These are phyloP conservation scores for Cantharis flavilabris DNA, from an alignment of 2,888 invertebrate genomes.

Conservation along the genomic window DNA sequence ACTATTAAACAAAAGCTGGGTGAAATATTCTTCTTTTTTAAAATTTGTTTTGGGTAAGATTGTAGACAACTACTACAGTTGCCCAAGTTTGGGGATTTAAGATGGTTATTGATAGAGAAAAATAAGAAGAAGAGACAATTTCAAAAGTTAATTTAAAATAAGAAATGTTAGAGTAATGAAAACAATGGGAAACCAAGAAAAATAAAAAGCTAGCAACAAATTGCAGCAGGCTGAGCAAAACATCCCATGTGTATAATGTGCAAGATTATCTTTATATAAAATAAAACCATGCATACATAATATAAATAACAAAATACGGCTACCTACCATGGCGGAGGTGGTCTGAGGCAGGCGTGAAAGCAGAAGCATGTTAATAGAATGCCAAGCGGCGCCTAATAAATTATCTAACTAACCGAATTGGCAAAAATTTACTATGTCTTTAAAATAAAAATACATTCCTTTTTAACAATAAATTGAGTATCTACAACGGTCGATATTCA, in stretches of 20 bases:
- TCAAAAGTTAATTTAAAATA: background rate
- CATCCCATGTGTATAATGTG: slow-evolving; percentile 18
- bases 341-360: slow-evolving; percentile 56
- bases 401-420: slow-evolving; percentile 16
- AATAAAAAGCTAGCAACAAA: slow-evolving; percentile 15
- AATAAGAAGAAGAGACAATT: background rate
- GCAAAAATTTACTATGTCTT: slow-evolving; percentile 4
- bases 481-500: background rate
- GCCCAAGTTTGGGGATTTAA: too few relatives aligned
- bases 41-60: too few relatives aligned
- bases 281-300: slow-evolving; percentile 23
- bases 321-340: slow-evolving; percentile 58
- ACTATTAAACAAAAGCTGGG: too few relatives aligned
- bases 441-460: background rate
- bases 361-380: slow-evolving; percentile 53
- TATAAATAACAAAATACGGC: slow-evolving; percentile 38
- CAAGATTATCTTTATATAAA: slow-evolving; percentile 9
- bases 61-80: too few relatives aligned
- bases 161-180: background rate
- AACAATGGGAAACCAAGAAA: background rate
- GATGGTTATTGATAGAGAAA: background rate
- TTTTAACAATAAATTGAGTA: background rate
- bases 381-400: slow-evolving; percentile 33
- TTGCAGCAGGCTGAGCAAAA: slow-evolving; percentile 24
- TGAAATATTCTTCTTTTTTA: too few relatives aligned